phyloP scores from a whole-genome alignment of 2,113 vertebrate species.

The Penelope pileata region DNA sequence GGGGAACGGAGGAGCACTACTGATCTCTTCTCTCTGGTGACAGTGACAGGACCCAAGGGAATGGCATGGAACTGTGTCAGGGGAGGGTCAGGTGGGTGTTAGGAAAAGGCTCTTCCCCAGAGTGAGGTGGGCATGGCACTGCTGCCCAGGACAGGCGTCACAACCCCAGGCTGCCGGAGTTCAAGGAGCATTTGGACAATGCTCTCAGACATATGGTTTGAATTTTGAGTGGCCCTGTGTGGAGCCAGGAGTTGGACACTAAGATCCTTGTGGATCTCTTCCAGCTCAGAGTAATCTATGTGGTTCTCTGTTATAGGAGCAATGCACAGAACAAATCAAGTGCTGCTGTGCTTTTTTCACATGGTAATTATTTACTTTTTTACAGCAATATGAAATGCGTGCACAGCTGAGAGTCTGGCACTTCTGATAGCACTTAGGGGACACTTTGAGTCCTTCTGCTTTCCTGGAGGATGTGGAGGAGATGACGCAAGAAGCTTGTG shows the following conservation, averaged over 20 bases:
- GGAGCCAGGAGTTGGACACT: too few species aligned
- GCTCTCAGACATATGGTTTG: too few species aligned
- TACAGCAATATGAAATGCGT: slow-evolving; percentile 16
- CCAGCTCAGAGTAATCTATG: too few species aligned
- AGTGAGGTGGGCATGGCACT: background rate
- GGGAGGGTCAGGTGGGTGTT: background rate
- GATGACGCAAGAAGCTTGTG: background rate
- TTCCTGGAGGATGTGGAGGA: background rate
- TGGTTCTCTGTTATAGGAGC: background rate
- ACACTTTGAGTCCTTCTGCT: background rate
- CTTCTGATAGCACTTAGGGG: background rate
- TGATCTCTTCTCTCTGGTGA: background rate
- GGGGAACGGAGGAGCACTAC: background rate
- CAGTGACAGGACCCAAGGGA: background rate
- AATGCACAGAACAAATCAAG: background rate
- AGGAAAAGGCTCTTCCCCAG: background rate
- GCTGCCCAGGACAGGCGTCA: background rate
- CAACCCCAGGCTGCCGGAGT: too few species aligned
- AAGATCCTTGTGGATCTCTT: too few species aligned
- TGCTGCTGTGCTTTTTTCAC: background rate
- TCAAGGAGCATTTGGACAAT: too few species aligned
- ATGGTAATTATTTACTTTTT: slow-evolving; percentile 48
- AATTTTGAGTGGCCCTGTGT: too few species aligned
- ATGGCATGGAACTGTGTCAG: background rate
- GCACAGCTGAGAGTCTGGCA: background rate